These are phyloP conservation scores for Polyommatus icarus DNA, from an alignment of 2,888 invertebrate genomes.

Conservation along the genomic window DNA sequence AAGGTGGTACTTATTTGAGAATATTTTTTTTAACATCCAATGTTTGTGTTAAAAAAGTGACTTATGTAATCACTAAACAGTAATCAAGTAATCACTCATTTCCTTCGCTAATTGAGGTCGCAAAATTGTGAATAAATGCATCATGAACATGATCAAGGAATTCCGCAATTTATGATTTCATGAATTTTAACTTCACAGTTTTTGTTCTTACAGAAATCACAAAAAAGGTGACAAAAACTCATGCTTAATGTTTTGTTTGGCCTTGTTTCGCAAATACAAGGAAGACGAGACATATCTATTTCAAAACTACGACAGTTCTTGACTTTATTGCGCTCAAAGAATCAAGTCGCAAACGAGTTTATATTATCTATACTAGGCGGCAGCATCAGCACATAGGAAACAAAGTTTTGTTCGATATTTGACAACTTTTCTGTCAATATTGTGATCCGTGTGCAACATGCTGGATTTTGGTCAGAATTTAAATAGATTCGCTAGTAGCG, in stretches of 20 bases:
- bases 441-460: too few relatives aligned
- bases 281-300: neutral
- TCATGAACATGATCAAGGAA: neutral
- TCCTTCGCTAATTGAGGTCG: neutral
- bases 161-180: neutral
- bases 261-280: neutral
- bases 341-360: too few relatives aligned
- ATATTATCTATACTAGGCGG: too few relatives aligned
- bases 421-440: too few relatives aligned
- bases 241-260: neutral
- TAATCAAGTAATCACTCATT: neutral
- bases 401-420: too few relatives aligned
- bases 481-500: too few relatives aligned
- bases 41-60: neutral
- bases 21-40: too few relatives aligned
- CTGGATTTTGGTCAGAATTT: too few relatives aligned
- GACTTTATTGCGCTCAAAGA: too few relatives aligned
- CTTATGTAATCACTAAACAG: neutral
- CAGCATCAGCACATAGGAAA: too few relatives aligned
- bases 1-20: too few relatives aligned
- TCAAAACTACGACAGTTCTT: neutral
- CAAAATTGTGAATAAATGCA: neutral
- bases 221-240: neutral
- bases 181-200: neutral
- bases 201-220: neutral